phyloP scores from a whole-genome alignment of 2,113 vertebrate species.

The Rhodinocichla rosea region DNA sequence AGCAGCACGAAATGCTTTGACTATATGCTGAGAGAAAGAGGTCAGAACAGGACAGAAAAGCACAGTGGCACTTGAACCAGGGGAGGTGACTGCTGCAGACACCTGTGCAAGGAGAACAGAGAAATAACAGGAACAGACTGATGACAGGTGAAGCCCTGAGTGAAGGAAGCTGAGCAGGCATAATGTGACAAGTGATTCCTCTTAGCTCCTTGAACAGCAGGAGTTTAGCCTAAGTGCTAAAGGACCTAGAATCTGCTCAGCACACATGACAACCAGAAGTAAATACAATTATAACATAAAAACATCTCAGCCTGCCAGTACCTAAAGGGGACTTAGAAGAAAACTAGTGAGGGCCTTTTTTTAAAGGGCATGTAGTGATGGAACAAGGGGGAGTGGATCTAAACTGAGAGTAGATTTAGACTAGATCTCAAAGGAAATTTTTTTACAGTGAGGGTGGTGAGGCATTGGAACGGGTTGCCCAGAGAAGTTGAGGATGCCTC shows the following conservation, averaged over 20 bases:
- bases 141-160: background rate
- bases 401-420: background rate
- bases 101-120: background rate
- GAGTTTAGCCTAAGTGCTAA: background rate
- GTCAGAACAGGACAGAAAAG: background rate
- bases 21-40: background rate
- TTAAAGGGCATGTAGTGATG: background rate
- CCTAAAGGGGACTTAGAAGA: background rate
- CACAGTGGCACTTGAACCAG: background rate
- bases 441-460: background rate
- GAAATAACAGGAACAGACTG: background rate
- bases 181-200: background rate
- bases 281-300: background rate
- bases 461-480: background rate
- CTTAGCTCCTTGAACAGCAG: background rate
- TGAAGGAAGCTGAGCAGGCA: background rate
- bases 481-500: background rate
- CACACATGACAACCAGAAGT: background rate
- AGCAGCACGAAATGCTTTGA: background rate
- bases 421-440: background rate
- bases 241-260: background rate
- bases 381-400: background rate
- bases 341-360: background rate
- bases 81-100: background rate
- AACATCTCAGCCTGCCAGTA: background rate